These are phyloP conservation scores for Oscheius sp. DNA, from an alignment of 1,140 invertebrate genomes.

Conservation along the genomic window DNA sequence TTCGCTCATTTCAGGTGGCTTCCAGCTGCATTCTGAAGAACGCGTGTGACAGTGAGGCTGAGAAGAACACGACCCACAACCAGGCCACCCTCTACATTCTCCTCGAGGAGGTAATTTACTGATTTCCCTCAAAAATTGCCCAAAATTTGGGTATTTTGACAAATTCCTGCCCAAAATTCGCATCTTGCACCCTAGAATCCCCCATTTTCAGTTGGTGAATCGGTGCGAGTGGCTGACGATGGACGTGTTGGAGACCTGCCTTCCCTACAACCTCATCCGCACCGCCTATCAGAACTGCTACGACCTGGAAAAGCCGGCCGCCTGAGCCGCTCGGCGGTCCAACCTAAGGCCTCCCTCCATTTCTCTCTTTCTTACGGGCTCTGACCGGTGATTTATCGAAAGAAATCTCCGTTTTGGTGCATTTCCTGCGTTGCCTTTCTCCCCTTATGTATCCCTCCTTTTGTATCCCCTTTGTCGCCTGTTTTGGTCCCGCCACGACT, in stretches of 20 bases:
- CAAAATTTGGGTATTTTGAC: not conserved
- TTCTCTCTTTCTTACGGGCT: too few relatives aligned
- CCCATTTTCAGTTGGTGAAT: slow-evolving; percentile 45
- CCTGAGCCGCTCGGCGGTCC: too few relatives aligned
- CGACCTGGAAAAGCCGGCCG: slow-evolving; percentile 30
- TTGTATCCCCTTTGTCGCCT: too few relatives aligned
- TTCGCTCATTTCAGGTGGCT: slow-evolving; percentile 46
- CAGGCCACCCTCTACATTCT: slow-evolving; percentile 56
- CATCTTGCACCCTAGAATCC: too few relatives aligned
- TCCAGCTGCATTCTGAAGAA: slow-evolving; percentile 56
- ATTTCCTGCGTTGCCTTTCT: too few relatives aligned
- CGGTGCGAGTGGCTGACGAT: slow-evolving; percentile 53
- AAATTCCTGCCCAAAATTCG: not conserved
- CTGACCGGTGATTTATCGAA: too few relatives aligned
- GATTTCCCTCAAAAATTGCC: not conserved
- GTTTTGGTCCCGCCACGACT: too few relatives aligned
- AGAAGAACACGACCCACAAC: slow-evolving; percentile 34
- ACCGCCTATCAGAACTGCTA: slow-evolving; percentile 55
- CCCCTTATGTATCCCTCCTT: too few relatives aligned
- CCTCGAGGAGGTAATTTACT: slow-evolving; percentile 43
- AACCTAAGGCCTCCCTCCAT: too few relatives aligned
- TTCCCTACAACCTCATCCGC: slow-evolving; percentile 55
- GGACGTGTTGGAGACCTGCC: slow-evolving; percentile 55
- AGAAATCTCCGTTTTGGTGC: too few relatives aligned
- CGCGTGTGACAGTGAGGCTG: slow-evolving; percentile 31